Evolutionary conservation across 2,888 invertebrate genomes (phyloP).

Genomic region (Copidosoma aretas): DNA sequence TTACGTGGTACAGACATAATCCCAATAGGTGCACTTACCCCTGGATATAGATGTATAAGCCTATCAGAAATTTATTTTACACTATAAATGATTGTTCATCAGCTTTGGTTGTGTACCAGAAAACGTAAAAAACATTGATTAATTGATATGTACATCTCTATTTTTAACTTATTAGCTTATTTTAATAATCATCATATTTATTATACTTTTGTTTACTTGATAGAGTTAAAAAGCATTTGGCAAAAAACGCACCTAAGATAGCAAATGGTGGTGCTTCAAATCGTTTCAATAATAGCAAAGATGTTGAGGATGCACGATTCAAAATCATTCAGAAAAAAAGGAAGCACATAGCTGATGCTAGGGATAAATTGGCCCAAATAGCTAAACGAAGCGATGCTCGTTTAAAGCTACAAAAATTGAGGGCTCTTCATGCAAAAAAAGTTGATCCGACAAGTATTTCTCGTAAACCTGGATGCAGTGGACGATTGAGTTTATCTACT

Average conservation of each 20-base stretch:
- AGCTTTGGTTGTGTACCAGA: too few relatives aligned
- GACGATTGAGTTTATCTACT: slow-evolving; percentile 64
- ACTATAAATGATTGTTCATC: too few relatives aligned
- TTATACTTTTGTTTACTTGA: slow-evolving; percentile 62
- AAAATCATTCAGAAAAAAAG: slow-evolving; percentile 82
- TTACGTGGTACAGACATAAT: too few relatives aligned
- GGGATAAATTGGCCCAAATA: slow-evolving; percentile 79
- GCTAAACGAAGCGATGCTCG: slow-evolving; percentile 79
- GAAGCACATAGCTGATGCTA: slow-evolving; percentile 77
- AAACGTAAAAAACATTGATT: too few relatives aligned
- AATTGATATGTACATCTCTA: not conserved
- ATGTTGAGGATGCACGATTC: slow-evolving; percentile 72
- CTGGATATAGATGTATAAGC: too few relatives aligned
- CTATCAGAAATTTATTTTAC: too few relatives aligned
- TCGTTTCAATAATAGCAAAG: slow-evolving; percentile 11
- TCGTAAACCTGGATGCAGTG: slow-evolving; percentile 66
- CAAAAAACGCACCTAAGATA: slow-evolving; percentile 19
- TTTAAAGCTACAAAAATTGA: slow-evolving; percentile 72
- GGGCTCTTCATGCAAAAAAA: slow-evolving; percentile 61
- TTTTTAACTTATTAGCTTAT: too few relatives aligned
- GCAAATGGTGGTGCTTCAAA: slow-evolving; percentile 2
- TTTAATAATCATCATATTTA: slow-evolving; percentile 42
- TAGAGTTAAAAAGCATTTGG: slow-evolving; percentile 18
- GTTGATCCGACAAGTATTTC: slow-evolving; percentile 62
- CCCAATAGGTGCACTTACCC: too few relatives aligned